Base-by-base conservation (phyloP, 2,888 invertebrate species). In the Corbicula japonica region DNA sequence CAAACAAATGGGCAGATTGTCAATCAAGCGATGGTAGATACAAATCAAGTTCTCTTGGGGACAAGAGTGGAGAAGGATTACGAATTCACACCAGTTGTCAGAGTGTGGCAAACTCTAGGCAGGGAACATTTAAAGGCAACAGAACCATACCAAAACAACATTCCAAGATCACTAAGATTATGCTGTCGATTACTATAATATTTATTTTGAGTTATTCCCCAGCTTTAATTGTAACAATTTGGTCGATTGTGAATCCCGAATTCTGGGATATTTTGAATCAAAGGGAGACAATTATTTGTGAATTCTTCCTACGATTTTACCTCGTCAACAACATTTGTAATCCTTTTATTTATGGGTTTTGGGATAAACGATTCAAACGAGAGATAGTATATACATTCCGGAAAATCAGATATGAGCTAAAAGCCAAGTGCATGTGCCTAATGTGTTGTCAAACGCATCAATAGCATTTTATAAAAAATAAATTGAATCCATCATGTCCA, bases 331-430 rank as follows among this genome's bases (percentile, higher is more conserved):
- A 80, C 41, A 75, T 86, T 32, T 82, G 79, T n/a, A 86, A 86
- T 44, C 86, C 86, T 0, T 77, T 86, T 35, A 85, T 86, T 21
- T 85, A 86, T 70, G 83, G 84, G 32, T 85, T 86, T 50, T 81
- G 83, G 76, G 85, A 86, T 54, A 76, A 76, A 48, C 71, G 82
- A 46, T 86, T 86, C 35, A 76, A 76, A 74, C 46, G 73, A 10
- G 86, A 86, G 72, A 56, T 79, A 5, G 28, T 30, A 18, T 73
- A 69, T 26, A 66, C 73, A 1, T 70, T 83, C 21, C 46, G 54
- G 28, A 79, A 76, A 52, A 4, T 79, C n/a, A n/a, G n/a, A n/a
- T n/a, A n/a, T n/a, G n/a, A n/a, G n/a, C n/a, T n/a, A n/a, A n/a
- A n/a, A n/a, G n/a, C n/a, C n/a, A n/a, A n/a, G n/a, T n/a, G n/a